These are phyloP conservation scores for Acrossocheilus fasciatus DNA, from an alignment of 2,797 vertebrate species.

Conservation along the genomic window DNA sequence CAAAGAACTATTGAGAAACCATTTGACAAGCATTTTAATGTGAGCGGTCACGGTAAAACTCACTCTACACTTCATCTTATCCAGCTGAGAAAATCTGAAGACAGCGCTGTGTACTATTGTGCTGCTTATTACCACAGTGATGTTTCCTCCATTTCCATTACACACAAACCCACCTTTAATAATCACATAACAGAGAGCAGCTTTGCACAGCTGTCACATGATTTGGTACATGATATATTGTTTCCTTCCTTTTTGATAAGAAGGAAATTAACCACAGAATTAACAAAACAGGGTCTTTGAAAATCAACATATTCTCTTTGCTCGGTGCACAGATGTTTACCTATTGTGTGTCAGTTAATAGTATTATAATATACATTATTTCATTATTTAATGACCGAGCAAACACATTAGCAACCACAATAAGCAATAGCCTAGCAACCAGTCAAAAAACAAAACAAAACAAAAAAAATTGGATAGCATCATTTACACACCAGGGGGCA, in stretches of 20 bases:
- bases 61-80: conserved; percentile 21
- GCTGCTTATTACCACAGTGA: conserved; percentile 44
- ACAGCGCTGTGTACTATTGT: conserved; percentile 55
- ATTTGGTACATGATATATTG: background rate
- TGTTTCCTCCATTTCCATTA: background rate
- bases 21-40: conserved; percentile 31
- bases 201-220: background rate
- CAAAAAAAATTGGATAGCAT: background rate
- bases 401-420: background rate
- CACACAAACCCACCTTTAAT: conserved; percentile 20
- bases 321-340: background rate
- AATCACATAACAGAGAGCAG: background rate
- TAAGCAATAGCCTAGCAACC: background rate
- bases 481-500: conserved; percentile 26
- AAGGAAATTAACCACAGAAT: background rate
- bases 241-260: background rate
- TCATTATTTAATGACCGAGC: background rate
- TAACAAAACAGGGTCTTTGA: background rate
- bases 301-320: background rate
- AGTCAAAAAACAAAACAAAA: background rate
- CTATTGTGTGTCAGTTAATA: background rate
- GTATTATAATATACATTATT: background rate
- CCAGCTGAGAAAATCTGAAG: conserved; percentile 36
- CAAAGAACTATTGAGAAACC: background rate
- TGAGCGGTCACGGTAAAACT: conserved; percentile 4